phyloP scores from a whole-genome alignment of 2,113 vertebrate species.

The Bufo bufo region DNA sequence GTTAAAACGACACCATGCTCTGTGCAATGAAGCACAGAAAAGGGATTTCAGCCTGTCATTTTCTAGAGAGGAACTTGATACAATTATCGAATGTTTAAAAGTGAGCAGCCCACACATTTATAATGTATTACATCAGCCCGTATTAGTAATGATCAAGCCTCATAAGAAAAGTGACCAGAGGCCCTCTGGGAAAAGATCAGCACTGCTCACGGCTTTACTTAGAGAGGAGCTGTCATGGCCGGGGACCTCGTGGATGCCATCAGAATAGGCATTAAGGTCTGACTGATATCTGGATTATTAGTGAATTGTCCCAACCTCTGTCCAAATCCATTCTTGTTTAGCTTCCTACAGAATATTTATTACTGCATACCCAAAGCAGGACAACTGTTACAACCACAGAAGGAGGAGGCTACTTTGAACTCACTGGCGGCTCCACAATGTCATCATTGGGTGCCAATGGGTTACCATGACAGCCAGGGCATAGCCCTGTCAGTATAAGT shows the following conservation, averaged over 20 bases:
- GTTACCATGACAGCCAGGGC: too few species aligned
- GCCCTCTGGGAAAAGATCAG: neutral
- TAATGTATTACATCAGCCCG: slow-evolving; percentile 10
- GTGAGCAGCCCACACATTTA: slow-evolving; percentile 26
- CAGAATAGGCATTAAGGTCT: too few species aligned
- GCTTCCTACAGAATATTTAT: too few species aligned
- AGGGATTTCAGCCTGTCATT: slow-evolving; percentile 47
- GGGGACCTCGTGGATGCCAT: neutral
- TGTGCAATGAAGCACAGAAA: slow-evolving; percentile 23
- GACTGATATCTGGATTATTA: too few species aligned
- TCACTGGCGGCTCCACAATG: too few species aligned
- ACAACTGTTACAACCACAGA: too few species aligned
- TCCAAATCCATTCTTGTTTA: too few species aligned
- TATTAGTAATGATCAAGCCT: slow-evolving; percentile 26
- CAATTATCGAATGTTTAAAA: slow-evolving; percentile 39
- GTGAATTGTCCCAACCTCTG: too few species aligned
- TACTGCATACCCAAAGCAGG: too few species aligned
- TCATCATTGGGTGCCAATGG: too few species aligned
- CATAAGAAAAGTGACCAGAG: slow-evolving; percentile 6
- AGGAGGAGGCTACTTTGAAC: too few species aligned
- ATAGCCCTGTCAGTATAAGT: too few species aligned
- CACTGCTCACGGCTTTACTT: neutral
- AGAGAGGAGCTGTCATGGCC: neutral
- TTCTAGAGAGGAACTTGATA: slow-evolving; percentile 7
- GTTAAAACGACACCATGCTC: slow-evolving; percentile 44